phyloP scores from a whole-genome alignment of 1,140 invertebrate species.

The Chironomus striatipennis region DNA sequence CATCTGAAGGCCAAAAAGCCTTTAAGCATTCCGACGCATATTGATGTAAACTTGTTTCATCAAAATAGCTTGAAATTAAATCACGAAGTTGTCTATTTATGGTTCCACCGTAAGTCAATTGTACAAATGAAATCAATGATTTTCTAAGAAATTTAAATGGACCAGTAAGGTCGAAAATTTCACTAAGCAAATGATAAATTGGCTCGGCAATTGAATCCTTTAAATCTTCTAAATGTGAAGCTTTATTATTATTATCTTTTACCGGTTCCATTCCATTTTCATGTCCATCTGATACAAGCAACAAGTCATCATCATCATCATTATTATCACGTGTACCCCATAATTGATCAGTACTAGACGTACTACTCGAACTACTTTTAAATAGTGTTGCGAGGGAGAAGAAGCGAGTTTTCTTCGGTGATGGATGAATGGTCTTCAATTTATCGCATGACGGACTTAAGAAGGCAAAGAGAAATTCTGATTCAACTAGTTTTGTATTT shows the following conservation, averaged over 20 bases:
- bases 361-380: constrained; percentile 54
- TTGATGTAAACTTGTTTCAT: constrained; percentile 82
- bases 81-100: constrained; percentile 61
- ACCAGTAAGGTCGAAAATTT: constrained; percentile 82
- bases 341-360: constrained; percentile 33
- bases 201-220: constrained; percentile 83
- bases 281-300: constrained; percentile 53
- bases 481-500: constrained; percentile 77
- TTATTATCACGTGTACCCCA: constrained; percentile 34
- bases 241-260: constrained; percentile 38
- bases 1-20: constrained; percentile 80
- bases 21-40: constrained; percentile 75
- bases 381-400: constrained; percentile 80
- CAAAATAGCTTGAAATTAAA: constrained; percentile 44
- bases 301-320: constrained; percentile 64
- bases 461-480: constrained; percentile 81
- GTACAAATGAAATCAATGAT: constrained; percentile 83
- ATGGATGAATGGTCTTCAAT: constrained; percentile 64
- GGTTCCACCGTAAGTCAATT: constrained; percentile 82
- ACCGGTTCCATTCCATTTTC: constrained; percentile 38
- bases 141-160: constrained; percentile 78
- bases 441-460: constrained; percentile 82
- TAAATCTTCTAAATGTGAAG: constrained; percentile 47
- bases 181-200: constrained; percentile 72
- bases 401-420: constrained; percentile 65